phyloP scores from a whole-genome alignment of 2,797 vertebrate genomes.

The Enteromius paludinosus region DNA sequence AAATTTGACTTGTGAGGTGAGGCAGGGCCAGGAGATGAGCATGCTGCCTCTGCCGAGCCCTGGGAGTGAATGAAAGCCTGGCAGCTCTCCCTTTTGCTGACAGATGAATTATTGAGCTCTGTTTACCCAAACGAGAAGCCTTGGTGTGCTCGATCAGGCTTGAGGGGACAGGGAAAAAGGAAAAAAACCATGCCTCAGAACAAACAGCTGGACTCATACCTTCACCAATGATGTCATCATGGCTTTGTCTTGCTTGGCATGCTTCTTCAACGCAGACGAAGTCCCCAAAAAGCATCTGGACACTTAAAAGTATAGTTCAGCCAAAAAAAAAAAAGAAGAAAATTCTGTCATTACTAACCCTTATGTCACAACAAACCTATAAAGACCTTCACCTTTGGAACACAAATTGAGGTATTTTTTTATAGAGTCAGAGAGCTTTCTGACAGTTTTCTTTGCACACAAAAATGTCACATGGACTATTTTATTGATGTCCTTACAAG shows the following conservation, averaged over 20 bases:
- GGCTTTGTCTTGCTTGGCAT: background rate
- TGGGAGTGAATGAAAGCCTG: constrained; percentile 66
- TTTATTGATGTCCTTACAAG: background rate
- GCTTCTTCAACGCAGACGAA: background rate
- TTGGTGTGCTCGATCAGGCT: constrained; percentile 56
- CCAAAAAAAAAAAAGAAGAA: background rate
- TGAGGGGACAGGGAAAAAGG: background rate
- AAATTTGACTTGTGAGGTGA: constrained; percentile 43
- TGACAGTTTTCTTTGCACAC: background rate
- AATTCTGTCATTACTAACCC: background rate
- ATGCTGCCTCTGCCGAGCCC: constrained; percentile 41
- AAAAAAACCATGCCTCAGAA: background rate
- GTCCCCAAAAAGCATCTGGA: background rate
- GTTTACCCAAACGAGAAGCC: constrained; percentile 63
- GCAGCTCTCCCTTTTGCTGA: constrained; percentile 69
- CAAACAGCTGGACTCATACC: constrained; percentile 18
- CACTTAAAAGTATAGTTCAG: background rate
- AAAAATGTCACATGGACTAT: background rate
- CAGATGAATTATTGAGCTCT: constrained; percentile 72
- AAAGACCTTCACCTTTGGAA: background rate
- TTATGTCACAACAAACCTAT: background rate
- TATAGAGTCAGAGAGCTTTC: background rate
- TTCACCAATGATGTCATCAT: constrained; percentile 13
- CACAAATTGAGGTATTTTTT: background rate
- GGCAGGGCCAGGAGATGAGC: constrained; percentile 20